Percentiles rank a stretch among this genome's conserved stretches.
These are phyloP conservation scores for Nothoprocta perdicaria DNA, from an alignment of 2,113 vertebrate species.

Conservation along the genomic window DNA sequence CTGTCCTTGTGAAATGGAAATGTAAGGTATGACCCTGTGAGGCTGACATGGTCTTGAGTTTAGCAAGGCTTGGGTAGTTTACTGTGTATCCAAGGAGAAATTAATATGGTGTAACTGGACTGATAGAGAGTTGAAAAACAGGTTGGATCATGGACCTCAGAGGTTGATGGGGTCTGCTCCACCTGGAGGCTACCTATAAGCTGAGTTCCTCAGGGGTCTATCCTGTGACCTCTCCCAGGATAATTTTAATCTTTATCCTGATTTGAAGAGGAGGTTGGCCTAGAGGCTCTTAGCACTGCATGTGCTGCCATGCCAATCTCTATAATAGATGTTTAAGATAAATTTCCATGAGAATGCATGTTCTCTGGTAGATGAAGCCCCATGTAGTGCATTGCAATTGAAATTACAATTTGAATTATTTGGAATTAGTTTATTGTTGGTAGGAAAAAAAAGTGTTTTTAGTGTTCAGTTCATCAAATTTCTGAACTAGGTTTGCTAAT, in stretches of 20 bases:
- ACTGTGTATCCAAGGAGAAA: background rate
- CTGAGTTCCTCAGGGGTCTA: background rate
- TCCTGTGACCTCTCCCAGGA: background rate
- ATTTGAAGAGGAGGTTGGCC: background rate
- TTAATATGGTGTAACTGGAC: background rate
- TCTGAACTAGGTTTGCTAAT: background rate
- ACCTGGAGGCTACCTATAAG: background rate
- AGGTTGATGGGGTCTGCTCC: too few species aligned
- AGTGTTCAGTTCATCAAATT: background rate
- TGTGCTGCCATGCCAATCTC: fast-evolving
- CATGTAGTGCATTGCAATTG: too few species aligned
- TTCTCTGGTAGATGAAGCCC: background rate
- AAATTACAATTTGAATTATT: too few species aligned
- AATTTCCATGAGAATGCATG: background rate
- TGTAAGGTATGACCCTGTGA: background rate
- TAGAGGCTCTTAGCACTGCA: background rate
- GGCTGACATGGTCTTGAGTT: background rate
- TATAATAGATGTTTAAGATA: background rate
- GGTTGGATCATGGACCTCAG: background rate
- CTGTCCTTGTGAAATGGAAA: background rate
- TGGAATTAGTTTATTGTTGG: background rate
- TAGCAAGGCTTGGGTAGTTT: background rate
- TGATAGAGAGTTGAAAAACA: background rate
- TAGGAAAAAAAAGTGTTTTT: background rate
- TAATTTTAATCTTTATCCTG: background rate